phyloP scores from a whole-genome alignment of 2,797 vertebrate species.

The Melanotaenia trifasciata region DNA sequence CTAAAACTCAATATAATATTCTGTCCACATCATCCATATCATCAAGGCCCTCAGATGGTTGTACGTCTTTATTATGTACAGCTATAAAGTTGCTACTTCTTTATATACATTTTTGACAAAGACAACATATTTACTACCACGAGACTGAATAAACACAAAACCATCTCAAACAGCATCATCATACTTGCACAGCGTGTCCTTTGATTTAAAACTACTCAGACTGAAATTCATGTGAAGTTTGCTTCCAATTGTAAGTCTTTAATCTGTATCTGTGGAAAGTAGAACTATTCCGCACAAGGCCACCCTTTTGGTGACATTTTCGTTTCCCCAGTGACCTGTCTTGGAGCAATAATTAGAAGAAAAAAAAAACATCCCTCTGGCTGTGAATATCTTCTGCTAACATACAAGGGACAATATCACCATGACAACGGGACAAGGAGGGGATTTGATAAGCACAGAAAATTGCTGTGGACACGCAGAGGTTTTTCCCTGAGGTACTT shows the following conservation, averaged over 20 bases:
- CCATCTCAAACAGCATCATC: not conserved
- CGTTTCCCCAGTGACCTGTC: conserved; percentile 47
- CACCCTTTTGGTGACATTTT: conserved; percentile 28
- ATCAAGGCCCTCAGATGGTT: not conserved
- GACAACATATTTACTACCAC: not conserved
- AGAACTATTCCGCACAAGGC: conserved; percentile 29
- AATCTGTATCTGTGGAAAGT: conserved; percentile 29
- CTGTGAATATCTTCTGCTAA: conserved; percentile 38
- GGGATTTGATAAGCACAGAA: conserved; percentile 28
- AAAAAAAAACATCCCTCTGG: conserved; percentile 18
- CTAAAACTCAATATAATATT: not conserved
- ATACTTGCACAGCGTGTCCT: not conserved
- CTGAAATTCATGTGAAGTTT: not conserved
- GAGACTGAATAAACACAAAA: not conserved
- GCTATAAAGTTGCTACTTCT: not conserved
- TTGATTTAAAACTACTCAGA: conserved; percentile 16
- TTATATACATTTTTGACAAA: not conserved
- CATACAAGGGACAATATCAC: conserved; percentile 46
- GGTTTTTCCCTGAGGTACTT: not conserved
- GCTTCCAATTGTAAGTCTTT: conserved; percentile 11
- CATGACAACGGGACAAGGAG: conserved; percentile 60
- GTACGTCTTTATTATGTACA: not conserved
- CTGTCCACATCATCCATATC: not conserved
- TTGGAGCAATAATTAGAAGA: conserved; percentile 40
- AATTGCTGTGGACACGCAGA: conserved; percentile 11